phyloP scores from a whole-genome alignment of 2,888 invertebrate species.

The Andrena praecox region DNA sequence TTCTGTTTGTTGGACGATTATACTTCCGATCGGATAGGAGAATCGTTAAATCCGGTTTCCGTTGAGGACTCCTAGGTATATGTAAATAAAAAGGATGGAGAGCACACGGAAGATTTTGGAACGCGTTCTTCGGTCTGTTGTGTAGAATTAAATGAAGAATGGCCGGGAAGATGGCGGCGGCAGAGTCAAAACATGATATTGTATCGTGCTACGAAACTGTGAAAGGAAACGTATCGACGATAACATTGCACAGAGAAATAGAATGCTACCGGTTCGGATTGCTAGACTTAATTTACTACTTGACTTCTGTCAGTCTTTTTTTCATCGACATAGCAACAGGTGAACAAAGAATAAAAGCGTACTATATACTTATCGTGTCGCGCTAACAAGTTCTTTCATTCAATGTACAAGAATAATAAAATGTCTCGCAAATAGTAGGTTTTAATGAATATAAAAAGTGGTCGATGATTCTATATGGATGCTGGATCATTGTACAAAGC shows the following conservation, averaged over 20 bases:
- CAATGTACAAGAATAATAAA: background rate
- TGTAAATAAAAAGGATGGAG: constrained; percentile 8
- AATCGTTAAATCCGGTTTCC: background rate
- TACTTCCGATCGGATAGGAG: background rate
- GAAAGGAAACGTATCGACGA: constrained; percentile 63
- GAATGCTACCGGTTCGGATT: constrained; percentile 71
- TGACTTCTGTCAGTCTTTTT: constrained; percentile 87
- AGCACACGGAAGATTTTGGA: constrained; percentile 26
- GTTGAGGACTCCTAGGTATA: background rate
- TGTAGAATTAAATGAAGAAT: constrained; percentile 59
- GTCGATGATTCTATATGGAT: background rate
- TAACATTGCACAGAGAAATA: constrained; percentile 64
- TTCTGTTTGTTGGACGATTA: background rate
- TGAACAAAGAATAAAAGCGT: constrained; percentile 75
- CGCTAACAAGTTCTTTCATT: constrained; percentile 21
- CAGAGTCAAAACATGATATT: constrained; percentile 72
- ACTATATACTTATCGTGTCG: constrained; percentile 14
- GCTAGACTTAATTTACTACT: constrained; percentile 74
- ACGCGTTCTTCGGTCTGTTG: constrained; percentile 44
- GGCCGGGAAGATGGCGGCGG: constrained; percentile 76
- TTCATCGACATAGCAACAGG: constrained; percentile 88
- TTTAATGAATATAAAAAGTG: background rate
- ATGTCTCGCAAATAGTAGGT: background rate
- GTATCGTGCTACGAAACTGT: constrained; percentile 65
- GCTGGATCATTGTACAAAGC: background rate